Percentiles rank a stretch among this genome's conserved stretches.
These are phyloP conservation scores for Pangasius krempfi DNA, from an alignment of 2,797 vertebrate genomes.

Conservation along the genomic window DNA sequence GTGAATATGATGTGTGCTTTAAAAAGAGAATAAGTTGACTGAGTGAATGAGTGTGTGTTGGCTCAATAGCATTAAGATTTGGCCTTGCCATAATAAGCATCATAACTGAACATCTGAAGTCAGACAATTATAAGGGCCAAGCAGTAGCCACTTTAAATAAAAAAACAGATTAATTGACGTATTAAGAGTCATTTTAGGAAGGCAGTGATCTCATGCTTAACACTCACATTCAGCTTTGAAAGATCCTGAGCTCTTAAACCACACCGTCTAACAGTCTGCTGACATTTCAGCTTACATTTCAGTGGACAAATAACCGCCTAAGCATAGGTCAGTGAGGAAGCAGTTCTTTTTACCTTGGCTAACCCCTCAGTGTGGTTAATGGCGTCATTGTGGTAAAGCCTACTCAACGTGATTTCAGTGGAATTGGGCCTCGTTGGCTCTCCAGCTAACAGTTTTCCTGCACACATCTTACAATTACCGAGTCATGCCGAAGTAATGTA, in stretches of 20 bases:
- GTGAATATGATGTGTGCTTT: conserved; percentile 29
- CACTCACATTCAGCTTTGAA: not conserved
- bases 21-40: not conserved
- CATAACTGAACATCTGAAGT: conserved; percentile 24
- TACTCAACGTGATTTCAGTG: conserved; percentile 20
- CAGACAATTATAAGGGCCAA: not conserved
- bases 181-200: not conserved
- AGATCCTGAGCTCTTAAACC: conserved; percentile 24
- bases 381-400: conserved; percentile 45
- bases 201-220: not conserved
- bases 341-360: conserved; percentile 32
- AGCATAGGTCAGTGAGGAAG: conserved; percentile 31
- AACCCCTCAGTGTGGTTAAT: conserved; percentile 32
- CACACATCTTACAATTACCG: conserved; percentile 4
- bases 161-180: not conserved
- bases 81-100: conserved; percentile 62
- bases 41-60: conserved; percentile 28
- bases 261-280: conserved; percentile 28
- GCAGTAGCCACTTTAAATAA: not conserved
- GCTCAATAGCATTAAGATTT: not conserved
- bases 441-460: conserved; percentile 9
- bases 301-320: conserved; percentile 28
- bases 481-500: not conserved
- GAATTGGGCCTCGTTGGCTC: conserved; percentile 2
- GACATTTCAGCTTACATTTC: conserved; percentile 37